phyloP scores from a whole-genome alignment of 2,113 vertebrate genomes.

The Oxyruncus cristatus region DNA sequence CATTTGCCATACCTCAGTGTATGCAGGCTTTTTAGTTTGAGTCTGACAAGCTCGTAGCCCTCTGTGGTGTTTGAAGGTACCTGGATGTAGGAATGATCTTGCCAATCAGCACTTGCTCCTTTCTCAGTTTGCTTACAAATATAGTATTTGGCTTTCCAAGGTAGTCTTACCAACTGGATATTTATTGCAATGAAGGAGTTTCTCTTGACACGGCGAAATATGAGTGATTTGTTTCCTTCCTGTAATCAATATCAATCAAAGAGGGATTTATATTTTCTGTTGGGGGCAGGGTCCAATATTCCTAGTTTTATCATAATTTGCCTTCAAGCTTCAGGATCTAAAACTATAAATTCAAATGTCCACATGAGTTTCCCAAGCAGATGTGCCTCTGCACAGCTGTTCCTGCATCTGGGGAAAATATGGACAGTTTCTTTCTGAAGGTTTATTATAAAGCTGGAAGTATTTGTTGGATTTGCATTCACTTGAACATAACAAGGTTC shows the following conservation, averaged over 20 bases:
- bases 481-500: neutral
- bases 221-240: constrained; percentile 24
- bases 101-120: neutral
- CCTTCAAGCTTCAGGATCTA: neutral
- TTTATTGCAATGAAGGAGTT: neutral
- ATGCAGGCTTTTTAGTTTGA: neutral
- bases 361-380: neutral
- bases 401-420: constrained; percentile 32
- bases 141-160: neutral
- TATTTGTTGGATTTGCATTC: neutral
- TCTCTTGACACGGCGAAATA: neutral
- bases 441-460: constrained; percentile 46
- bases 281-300: constrained; percentile 7
- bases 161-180: neutral
- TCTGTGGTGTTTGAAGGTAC: neutral
- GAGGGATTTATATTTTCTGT: neutral
- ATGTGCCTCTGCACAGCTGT: constrained; percentile 54
- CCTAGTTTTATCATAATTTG: constrained; percentile 29
- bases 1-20: neutral
- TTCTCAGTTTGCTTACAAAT: neutral
- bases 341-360: constrained; percentile 4
- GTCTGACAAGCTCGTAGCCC: neutral
- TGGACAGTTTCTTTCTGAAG: neutral
- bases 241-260: constrained; percentile 20
- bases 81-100: neutral